Evolutionary conservation across 2,888 invertebrate genomes (phyloP).

Genomic region (Glomeris marginata): DNA sequence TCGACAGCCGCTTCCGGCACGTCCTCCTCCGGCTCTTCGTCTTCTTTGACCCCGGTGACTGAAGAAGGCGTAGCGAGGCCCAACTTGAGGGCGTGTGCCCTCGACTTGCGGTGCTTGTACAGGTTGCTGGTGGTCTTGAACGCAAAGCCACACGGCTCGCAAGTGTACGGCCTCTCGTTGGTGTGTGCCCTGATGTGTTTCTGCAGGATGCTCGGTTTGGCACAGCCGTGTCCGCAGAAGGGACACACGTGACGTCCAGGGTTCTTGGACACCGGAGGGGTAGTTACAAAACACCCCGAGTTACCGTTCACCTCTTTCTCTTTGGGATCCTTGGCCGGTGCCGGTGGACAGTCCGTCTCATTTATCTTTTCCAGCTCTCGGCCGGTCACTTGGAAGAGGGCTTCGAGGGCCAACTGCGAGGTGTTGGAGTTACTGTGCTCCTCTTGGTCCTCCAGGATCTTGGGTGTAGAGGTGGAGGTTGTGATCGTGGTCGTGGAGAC

Average conservation of each 20-base stretch:
- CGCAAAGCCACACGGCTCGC: slow-evolving; percentile 73
- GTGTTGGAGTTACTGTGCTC: not conserved
- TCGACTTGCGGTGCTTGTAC: slow-evolving; percentile 66
- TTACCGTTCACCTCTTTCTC: not conserved
- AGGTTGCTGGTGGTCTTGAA: slow-evolving; percentile 89
- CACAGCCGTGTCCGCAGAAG: slow-evolving; percentile 74
- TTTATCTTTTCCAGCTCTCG: slow-evolving; percentile 15
- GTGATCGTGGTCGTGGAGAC: not conserved
- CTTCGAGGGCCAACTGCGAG: slow-evolving; percentile 11
- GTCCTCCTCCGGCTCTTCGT: not conserved
- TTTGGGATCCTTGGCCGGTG: slow-evolving; percentile 16
- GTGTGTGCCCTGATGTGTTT: slow-evolving; percentile 90
- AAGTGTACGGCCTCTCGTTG: slow-evolving; percentile 82
- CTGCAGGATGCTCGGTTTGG: slow-evolving; percentile 82
- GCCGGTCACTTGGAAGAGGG: slow-evolving; percentile 14
- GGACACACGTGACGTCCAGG: slow-evolving; percentile 64
- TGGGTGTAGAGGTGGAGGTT: not conserved
- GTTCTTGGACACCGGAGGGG: slow-evolving; percentile 15
- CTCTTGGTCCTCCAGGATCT: too few species aligned
- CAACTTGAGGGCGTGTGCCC: slow-evolving; percentile 50
- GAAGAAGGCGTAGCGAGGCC: not conserved
- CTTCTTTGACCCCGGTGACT: not conserved
- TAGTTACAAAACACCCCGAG: slow-evolving; percentile 16
- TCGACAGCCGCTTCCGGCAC: slow-evolving; percentile 2
- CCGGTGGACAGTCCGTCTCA: slow-evolving; percentile 7